A percentile compares a stretch with the other conserved stretches of the same genome.
Conservation (phyloP, 2,797 vertebrate species). For the Malacoctenus gilli region DNA sequence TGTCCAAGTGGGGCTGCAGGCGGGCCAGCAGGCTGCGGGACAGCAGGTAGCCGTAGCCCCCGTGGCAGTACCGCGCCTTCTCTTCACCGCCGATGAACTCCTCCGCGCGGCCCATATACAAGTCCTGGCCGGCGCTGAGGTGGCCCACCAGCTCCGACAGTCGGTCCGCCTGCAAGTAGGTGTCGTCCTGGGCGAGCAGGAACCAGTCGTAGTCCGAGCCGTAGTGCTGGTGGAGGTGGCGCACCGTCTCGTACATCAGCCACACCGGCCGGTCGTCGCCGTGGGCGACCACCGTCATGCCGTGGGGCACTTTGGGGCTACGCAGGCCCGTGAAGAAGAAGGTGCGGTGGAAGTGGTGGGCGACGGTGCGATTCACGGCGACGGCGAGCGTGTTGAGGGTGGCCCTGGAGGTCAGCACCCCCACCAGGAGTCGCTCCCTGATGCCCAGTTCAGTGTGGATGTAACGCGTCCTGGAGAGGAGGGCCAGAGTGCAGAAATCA, state of each 20-base stretch:
- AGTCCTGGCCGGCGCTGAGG: constrained; percentile 90
- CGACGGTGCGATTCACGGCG: constrained; percentile 94
- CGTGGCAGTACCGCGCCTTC: constrained; percentile 92
- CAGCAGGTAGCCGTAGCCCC: constrained; percentile 94
- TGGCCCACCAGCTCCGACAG: constrained; percentile 89
- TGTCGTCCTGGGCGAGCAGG: constrained; percentile 94
- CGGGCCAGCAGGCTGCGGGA: constrained; percentile 92
- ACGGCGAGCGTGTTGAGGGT: constrained; percentile 91
- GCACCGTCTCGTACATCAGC: constrained; percentile 97
- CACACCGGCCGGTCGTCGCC: constrained; percentile 95
- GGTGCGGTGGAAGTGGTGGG: constrained; percentile 90
- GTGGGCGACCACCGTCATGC: constrained; percentile 91
- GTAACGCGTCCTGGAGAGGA: constrained; percentile 88
- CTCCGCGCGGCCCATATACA: constrained; percentile 93
- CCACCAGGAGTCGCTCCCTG: constrained; percentile 91
- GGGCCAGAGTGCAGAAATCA: too few species aligned
- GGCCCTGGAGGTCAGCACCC: constrained; percentile 90
- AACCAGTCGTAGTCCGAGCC: constrained; percentile 96
- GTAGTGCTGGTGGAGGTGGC: constrained; percentile 89
- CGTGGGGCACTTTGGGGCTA: constrained; percentile 87
- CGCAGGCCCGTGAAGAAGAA: constrained; percentile 94
- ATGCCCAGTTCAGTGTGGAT: constrained; percentile 97
- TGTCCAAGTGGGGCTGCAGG: constrained; percentile 89
- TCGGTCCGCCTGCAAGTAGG: constrained; percentile 90
- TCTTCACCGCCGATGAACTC: constrained; percentile 96